Evolutionary conservation across 2,888 invertebrate genomes (phyloP).

Genomic region (Aporophyla nigra): DNA sequence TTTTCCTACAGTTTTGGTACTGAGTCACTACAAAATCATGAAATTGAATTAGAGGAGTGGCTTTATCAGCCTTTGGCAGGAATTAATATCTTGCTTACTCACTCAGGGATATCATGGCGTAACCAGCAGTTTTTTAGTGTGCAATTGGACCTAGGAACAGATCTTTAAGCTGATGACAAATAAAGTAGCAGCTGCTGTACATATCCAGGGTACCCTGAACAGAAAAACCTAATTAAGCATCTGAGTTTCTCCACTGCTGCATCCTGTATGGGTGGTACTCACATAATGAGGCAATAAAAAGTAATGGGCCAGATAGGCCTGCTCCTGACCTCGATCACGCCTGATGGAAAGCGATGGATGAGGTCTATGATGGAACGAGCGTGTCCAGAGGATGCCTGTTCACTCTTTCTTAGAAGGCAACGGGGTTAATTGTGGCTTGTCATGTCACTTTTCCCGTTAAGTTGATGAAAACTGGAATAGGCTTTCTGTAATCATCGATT

Average conservation of each 20-base stretch:
- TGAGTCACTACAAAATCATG: neutral
- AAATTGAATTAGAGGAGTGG: neutral
- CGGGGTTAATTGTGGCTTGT: neutral
- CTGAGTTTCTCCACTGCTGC: neutral
- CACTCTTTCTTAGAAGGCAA: too few species aligned
- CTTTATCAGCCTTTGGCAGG: conserved; percentile 7
- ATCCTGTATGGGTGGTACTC: neutral
- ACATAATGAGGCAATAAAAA: neutral
- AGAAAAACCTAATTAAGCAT: neutral
- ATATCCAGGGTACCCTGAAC: neutral
- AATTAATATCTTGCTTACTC: neutral
- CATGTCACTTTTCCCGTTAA: neutral
- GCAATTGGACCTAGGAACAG: neutral
- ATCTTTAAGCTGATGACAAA: neutral
- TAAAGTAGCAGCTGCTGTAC: neutral
- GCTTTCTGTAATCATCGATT: neutral
- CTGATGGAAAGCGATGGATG: too few species aligned
- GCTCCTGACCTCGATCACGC: too few species aligned
- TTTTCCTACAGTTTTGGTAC: neutral
- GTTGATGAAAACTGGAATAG: neutral
- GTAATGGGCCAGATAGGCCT: too few species aligned
- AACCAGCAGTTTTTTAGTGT: too few species aligned
- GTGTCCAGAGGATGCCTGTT: too few species aligned
- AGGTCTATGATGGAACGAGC: too few species aligned
- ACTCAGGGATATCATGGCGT: neutral